Percentiles rank a stretch among this genome's conserved stretches.
phyloP scores from a whole-genome alignment of 2,797 vertebrate genomes.

The Ctenochaetus hawaiiensis region DNA sequence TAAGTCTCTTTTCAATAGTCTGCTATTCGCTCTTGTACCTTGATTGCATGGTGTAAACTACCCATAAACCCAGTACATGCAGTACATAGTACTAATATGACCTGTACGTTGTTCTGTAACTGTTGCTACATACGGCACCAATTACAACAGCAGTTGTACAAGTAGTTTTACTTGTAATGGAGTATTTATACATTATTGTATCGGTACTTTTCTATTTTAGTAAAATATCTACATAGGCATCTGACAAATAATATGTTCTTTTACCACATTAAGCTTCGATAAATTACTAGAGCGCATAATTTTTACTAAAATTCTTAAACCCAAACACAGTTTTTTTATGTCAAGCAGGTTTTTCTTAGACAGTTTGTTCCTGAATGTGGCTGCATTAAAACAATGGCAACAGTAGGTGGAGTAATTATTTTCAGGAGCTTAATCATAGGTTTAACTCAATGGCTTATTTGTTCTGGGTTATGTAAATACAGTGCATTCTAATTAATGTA shows the following conservation, averaged over 20 bases:
- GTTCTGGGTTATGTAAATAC: conserved; percentile 72
- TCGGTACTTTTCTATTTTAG: not conserved
- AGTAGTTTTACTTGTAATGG: too few species aligned
- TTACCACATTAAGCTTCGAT: not conserved
- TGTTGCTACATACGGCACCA: too few species aligned
- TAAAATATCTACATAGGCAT: not conserved
- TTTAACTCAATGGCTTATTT: conserved; percentile 76
- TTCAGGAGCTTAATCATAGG: conserved; percentile 69
- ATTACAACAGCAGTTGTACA: too few species aligned
- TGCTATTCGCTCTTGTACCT: too few species aligned
- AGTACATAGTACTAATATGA: too few species aligned
- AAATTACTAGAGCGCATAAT: conserved; percentile 11
- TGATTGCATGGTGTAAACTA: too few species aligned
- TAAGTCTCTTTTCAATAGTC: too few species aligned
- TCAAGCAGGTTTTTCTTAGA: conserved; percentile 7
- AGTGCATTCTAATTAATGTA: conserved; percentile 78
- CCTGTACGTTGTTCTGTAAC: too few species aligned
- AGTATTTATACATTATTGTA: not conserved
- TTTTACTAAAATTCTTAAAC: not conserved
- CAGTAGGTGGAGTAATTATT: conserved; percentile 70
- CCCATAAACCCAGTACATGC: too few species aligned
- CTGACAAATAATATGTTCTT: conserved; percentile 3
- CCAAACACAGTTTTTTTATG: not conserved
- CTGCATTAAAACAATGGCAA: conserved; percentile 58
- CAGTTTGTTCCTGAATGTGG: conserved; percentile 43